A percentile compares a stretch with the other conserved stretches of the same genome.
phyloP scores from a whole-genome alignment of 2,797 vertebrate species.

The Adelosebastes latens region DNA sequence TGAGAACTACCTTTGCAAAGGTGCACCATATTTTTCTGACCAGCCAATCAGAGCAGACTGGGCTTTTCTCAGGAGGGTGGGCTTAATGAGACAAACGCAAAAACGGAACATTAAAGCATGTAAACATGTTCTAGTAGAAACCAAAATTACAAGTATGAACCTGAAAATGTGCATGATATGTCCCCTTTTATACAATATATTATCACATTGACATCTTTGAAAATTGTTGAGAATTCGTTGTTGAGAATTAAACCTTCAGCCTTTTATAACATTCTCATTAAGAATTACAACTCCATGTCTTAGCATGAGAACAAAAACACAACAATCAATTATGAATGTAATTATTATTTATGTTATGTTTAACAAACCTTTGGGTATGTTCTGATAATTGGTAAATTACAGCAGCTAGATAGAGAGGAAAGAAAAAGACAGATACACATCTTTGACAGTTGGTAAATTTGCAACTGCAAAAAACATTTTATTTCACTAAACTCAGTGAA shows the following conservation, averaged over 20 bases:
- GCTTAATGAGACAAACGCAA: no score
- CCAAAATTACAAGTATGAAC: no score
- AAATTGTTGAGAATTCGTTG: neutral
- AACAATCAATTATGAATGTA: neutral
- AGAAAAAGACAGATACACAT: neutral
- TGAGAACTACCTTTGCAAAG: no score
- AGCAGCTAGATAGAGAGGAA: no score
- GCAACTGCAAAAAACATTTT: neutral
- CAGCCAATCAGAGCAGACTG: no score
- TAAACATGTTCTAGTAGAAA: neutral
- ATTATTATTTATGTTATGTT: neutral
- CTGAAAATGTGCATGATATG: no score
- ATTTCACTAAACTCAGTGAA: conserved; percentile 14
- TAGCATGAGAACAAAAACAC: neutral
- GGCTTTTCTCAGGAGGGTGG: no score
- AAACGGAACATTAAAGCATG: neutral
- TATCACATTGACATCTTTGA: neutral
- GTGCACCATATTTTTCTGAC: no score
- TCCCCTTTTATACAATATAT: no score
- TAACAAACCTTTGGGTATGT: neutral
- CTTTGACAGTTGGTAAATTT: conserved; percentile 4
- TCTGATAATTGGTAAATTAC: neutral
- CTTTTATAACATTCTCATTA: neutral
- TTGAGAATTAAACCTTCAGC: neutral
- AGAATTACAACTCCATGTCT: neutral